Evolutionary conservation across 2,797 vertebrate genomes (phyloP).

Genomic region (Sphaeramia orbicularis): DNA sequence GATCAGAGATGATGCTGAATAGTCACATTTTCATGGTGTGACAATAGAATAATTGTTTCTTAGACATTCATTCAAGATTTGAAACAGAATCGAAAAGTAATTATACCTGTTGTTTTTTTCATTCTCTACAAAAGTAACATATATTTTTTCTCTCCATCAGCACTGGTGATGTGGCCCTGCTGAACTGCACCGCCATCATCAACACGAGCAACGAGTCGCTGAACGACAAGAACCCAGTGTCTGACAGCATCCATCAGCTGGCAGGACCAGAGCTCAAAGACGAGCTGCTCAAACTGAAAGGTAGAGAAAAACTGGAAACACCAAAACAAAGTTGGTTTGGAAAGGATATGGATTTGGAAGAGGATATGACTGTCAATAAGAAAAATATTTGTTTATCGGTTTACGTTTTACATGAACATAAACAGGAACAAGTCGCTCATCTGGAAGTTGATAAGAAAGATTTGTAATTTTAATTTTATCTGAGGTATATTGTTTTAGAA

Average conservation of each 20-base stretch:
- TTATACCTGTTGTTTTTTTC: too few species aligned
- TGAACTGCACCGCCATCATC: slow-evolving; percentile 95
- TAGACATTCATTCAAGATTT: too few species aligned
- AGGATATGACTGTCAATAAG: not conserved
- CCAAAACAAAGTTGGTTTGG: not conserved
- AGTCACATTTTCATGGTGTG: too few species aligned
- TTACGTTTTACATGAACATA: not conserved
- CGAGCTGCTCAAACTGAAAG: slow-evolving; percentile 96
- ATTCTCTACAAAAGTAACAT: too few species aligned
- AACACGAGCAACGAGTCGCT: slow-evolving; percentile 97
- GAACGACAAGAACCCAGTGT: slow-evolving; percentile 94
- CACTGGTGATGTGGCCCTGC: slow-evolving; percentile 90
- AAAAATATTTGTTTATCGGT: not conserved
- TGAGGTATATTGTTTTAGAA: too few species aligned
- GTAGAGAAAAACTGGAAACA: slow-evolving; percentile 66
- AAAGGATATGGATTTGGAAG: too few species aligned
- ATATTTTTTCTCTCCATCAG: slow-evolving; percentile 70
- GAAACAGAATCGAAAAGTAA: too few species aligned
- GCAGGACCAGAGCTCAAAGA: slow-evolving; percentile 93
- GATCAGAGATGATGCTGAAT: too few species aligned
- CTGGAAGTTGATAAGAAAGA: too few species aligned
- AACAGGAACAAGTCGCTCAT: slow-evolving; percentile 13
- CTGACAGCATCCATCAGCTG: slow-evolving; percentile 91
- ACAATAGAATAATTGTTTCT: too few species aligned
- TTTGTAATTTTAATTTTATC: too few species aligned